These are phyloP conservation scores for Rhinatrema bivittatum DNA, from an alignment of 2,797 vertebrate genomes.

Conservation along the genomic window DNA sequence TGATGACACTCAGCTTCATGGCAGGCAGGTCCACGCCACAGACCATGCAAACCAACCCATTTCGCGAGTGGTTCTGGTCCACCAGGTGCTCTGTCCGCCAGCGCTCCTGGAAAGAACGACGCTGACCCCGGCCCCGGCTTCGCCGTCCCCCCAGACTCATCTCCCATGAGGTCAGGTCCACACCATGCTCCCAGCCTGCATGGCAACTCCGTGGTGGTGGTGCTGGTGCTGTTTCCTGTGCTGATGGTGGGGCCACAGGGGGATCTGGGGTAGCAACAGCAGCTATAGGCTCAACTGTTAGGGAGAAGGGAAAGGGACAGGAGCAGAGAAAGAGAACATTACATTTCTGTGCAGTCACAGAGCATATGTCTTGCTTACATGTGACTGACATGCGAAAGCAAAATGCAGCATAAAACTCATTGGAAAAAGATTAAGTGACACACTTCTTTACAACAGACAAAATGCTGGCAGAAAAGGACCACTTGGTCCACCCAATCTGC, in stretches of 20 bases:
- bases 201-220: not conserved
- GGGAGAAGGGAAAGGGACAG: too few relatives aligned
- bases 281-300: too few relatives aligned
- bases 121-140: slow-evolving; percentile 34
- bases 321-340: too few relatives aligned
- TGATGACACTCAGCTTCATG: slow-evolving; percentile 66
- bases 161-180: slow-evolving; percentile 9
- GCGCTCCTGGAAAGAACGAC: slow-evolving; percentile 56
- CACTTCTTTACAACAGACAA: too few relatives aligned
- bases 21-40: slow-evolving; percentile 61
- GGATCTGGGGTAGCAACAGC: too few relatives aligned
- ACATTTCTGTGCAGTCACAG: too few relatives aligned
- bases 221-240: not conserved
- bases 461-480: too few relatives aligned
- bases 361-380: too few relatives aligned
- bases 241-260: not conserved
- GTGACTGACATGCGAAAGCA: too few relatives aligned
- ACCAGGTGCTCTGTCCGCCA: slow-evolving; percentile 72
- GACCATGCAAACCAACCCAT: slow-evolving; percentile 70
- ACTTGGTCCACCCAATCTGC: too few relatives aligned
- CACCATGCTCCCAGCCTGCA: not conserved
- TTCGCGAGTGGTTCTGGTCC: slow-evolving; percentile 59
- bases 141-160: slow-evolving; percentile 8
- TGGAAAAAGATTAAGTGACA: too few relatives aligned
- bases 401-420: too few relatives aligned